phyloP scores from a whole-genome alignment of 2,113 vertebrate species.

The Thomomys bottae region DNA sequence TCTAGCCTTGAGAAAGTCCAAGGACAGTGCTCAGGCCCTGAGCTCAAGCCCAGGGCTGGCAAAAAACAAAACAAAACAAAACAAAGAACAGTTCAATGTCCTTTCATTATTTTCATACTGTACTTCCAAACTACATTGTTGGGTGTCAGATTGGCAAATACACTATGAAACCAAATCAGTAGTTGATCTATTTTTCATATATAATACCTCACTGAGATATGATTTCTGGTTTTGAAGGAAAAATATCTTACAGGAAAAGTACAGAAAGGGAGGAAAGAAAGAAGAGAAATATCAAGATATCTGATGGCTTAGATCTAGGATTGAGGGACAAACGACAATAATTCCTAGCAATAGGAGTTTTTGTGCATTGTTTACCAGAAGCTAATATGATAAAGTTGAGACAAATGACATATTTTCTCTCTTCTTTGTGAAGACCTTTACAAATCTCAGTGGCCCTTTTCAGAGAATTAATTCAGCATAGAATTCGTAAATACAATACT shows the following conservation, averaged over 20 bases:
- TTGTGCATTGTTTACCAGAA: background rate
- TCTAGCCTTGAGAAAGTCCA: no score
- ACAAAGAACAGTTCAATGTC: background rate
- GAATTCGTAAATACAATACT: slow-evolving; percentile 45
- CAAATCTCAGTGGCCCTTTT: background rate
- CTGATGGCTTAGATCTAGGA: no score
- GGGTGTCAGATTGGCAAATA: background rate
- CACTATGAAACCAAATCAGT: background rate
- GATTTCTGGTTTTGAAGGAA: background rate
- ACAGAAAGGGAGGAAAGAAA: background rate
- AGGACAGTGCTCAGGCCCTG: no score
- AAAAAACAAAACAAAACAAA: no score
- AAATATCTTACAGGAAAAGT: background rate
- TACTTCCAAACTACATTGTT: background rate
- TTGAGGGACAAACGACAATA: background rate
- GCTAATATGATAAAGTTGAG: background rate
- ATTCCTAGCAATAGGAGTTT: background rate
- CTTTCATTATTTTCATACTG: background rate
- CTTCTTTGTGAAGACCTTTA: slow-evolving; percentile 18
- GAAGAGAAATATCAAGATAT: background rate
- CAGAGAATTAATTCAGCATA: slow-evolving; percentile 34
- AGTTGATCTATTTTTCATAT: background rate
- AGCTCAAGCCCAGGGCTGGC: no score
- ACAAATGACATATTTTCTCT: background rate
- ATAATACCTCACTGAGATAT: background rate